phyloP scores from a whole-genome alignment of 2,113 vertebrate species.

The Pelodiscus sinensis region DNA sequence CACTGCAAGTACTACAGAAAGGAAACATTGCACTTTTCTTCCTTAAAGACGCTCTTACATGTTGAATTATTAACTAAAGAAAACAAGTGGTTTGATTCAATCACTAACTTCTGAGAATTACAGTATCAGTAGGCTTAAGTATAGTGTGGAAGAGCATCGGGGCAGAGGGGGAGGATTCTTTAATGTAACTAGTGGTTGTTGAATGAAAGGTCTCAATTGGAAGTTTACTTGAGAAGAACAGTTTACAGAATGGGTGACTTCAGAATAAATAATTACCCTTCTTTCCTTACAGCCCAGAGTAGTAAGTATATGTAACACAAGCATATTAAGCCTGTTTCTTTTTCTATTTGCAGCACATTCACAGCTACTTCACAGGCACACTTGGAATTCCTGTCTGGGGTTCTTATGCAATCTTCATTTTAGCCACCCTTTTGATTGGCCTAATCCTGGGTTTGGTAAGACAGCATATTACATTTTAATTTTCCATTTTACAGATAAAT shows the following conservation, averaged over 20 bases:
- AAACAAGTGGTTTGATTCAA: not conserved
- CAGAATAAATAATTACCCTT: not conserved
- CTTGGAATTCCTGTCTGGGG: slow-evolving; percentile 86
- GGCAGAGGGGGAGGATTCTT: not conserved
- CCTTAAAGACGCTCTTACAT: slow-evolving; percentile 12
- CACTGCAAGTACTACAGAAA: rapidly evolving
- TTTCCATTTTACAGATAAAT: not conserved
- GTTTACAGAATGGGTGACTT: not conserved
- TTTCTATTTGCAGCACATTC: slow-evolving; percentile 81
- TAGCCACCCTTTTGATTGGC: slow-evolving; percentile 85
- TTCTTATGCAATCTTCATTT: slow-evolving; percentile 85
- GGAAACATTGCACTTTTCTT: not conserved
- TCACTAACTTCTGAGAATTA: not conserved
- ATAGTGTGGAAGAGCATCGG: not conserved
- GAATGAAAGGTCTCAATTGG: not conserved
- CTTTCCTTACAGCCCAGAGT: not conserved
- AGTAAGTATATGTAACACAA: not conserved
- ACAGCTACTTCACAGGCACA: slow-evolving; percentile 86
- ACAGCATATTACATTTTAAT: not conserved
- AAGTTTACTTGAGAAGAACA: not conserved
- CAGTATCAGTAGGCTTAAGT: not conserved
- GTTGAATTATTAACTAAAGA: not conserved
- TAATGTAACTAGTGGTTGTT: not conserved
- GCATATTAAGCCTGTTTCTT: not conserved
- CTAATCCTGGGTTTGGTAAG: slow-evolving; percentile 89